Conservation (phyloP, 2,797 vertebrate genomes). For the Hemibagrus guttatus region DNA sequence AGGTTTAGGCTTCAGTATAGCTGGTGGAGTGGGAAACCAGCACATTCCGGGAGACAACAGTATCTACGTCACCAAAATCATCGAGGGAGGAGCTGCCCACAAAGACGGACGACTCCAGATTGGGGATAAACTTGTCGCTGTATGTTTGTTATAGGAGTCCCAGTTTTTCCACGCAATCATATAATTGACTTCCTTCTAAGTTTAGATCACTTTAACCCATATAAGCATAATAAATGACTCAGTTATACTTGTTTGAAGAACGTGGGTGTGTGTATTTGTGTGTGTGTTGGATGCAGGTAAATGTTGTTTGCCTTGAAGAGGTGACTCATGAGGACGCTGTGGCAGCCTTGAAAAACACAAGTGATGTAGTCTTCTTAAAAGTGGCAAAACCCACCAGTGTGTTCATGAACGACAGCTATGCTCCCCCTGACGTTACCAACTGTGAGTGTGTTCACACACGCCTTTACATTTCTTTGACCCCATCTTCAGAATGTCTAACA, state of each 20-base stretch:
- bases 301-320: constrained; percentile 85
- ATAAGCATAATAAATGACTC: neutral
- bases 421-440: constrained; percentile 91
- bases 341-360: constrained; percentile 93
- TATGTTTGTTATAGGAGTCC: constrained; percentile 57
- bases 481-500: neutral
- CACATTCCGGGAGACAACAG: constrained; percentile 97
- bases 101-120: constrained; percentile 96
- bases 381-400: constrained; percentile 93
- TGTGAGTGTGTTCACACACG: constrained; percentile 77
- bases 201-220: neutral
- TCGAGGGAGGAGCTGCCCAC: constrained; percentile 95
- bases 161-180: neutral
- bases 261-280: neutral
- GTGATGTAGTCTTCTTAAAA: constrained; percentile 93
- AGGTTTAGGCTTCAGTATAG: constrained; percentile 99
- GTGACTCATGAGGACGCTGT: constrained; percentile 97
- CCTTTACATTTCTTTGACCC: constrained; percentile 3
- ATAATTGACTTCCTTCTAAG: neutral
- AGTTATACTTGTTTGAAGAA: neutral
- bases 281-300: constrained; percentile 79
- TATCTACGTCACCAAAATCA: constrained; percentile 98
- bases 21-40: constrained; percentile 96
- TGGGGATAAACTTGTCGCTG: constrained; percentile 95
- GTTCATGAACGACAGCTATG: constrained; percentile 93